phyloP scores from a whole-genome alignment of 2,113 vertebrate species.

The Sialia sialis region DNA sequence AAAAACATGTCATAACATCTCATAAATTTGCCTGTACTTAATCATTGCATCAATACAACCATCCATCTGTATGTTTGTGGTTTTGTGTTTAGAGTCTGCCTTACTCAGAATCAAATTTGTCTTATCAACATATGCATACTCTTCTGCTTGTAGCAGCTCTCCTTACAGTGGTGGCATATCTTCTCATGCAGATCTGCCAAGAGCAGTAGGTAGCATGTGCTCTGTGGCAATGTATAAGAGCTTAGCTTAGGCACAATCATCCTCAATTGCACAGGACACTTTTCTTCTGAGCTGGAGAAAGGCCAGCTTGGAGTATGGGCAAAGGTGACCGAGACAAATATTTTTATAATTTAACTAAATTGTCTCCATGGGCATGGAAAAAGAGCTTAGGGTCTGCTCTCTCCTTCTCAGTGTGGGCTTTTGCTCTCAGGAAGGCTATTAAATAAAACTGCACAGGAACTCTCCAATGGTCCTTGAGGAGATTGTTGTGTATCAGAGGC shows the following conservation, averaged over 20 bases:
- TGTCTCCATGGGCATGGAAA: not conserved
- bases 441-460: not conserved
- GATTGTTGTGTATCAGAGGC: not conserved
- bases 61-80: not conserved
- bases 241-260: not conserved
- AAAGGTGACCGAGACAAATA: not conserved
- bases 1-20: conserved; percentile 34
- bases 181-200: not conserved
- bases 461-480: not conserved
- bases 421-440: not conserved
- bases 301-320: not conserved
- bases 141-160: not conserved
- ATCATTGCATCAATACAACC: not conserved
- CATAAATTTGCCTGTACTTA: conserved; percentile 56
- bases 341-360: not conserved
- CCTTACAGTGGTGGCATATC: not conserved
- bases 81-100: not conserved
- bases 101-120: not conserved
- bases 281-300: not conserved
- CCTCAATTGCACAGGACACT: not conserved
- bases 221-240: not conserved
- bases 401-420: not conserved
- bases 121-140: not conserved
- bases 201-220: not conserved
- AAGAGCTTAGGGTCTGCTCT: not conserved